Percentiles rank a stretch among this genome's conserved stretches.
phyloP scores from a whole-genome alignment of 1,140 invertebrate genomes.

The Bursaphelenchus mucronatus region DNA sequence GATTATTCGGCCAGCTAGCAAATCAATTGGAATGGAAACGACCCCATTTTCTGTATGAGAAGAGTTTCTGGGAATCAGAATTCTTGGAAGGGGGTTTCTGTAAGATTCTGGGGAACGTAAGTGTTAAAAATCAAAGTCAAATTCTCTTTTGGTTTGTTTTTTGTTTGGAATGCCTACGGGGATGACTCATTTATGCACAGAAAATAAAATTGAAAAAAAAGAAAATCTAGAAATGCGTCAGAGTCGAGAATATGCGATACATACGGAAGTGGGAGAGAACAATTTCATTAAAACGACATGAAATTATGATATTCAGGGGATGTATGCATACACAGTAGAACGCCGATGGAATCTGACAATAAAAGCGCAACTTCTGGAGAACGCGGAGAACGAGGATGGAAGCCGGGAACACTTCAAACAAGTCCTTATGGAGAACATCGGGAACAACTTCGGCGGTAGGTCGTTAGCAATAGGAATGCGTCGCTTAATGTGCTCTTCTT shows the following conservation, averaged over 20 bases:
- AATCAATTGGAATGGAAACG: constrained; percentile 42
- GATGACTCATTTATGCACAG: too few relatives aligned
- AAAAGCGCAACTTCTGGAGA: constrained; percentile 36
- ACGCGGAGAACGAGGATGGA: not conserved
- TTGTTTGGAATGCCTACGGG: too few relatives aligned
- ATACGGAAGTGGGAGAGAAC: too few relatives aligned
- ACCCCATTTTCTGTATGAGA: constrained; percentile 45
- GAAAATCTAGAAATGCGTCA: too few relatives aligned
- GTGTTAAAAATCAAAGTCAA: not conserved
- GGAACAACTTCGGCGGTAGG: constrained; percentile 49
- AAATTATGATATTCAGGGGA: constrained; percentile 28
- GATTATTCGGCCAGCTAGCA: constrained; percentile 36
- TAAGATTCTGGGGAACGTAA: constrained; percentile 49
- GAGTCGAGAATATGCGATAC: too few relatives aligned
- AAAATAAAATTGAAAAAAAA: too few relatives aligned
- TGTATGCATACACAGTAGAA: constrained; percentile 37
- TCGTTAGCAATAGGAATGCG: not conserved
- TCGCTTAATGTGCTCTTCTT: not conserved
- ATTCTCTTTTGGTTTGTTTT: too few relatives aligned
- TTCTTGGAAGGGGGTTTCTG: constrained; percentile 50
- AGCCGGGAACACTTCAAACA: constrained; percentile 22
- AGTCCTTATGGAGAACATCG: constrained; percentile 40
- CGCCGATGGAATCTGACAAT: constrained; percentile 43
- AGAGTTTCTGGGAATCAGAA: constrained; percentile 50
- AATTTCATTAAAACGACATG: too few relatives aligned